Evolutionary conservation across 1,140 invertebrate species (phyloP), one percentile per base, ranked within the genome.

Genomic region (Phymorhynchus buccinoides): DNA sequence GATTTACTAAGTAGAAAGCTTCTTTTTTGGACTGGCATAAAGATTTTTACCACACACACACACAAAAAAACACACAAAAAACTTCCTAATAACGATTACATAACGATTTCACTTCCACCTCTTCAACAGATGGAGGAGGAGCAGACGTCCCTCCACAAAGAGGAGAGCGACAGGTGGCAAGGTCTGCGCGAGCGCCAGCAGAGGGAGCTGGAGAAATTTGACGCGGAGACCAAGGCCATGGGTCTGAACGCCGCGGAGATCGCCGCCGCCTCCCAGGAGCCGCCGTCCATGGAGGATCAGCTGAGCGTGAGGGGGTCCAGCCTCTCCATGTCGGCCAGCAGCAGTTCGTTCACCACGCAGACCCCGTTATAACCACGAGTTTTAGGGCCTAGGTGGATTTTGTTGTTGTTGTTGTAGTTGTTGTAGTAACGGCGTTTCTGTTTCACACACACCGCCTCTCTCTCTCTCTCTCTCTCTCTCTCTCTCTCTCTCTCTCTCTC

Each of bases 121-220:
- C n/a, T n/a, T n/a, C n/a, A n/a, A n/a, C 91, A 97, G 96, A 99
- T 99, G 97, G 96, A 97, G 92, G 95, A 96, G 86, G 98, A 99
- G 94, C 96, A 96, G 88, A 96, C 96, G 87, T 96, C 97, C 94
- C 99, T 99, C 92, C 95, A 97, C 87, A 96, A 96, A 89, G 98
- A 99, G 93, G 95, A 97, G 75, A 96, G 96, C 37, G 97, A 98
- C 93, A 95, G 97, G 89, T 96, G 98, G 93, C 95, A 97, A 86
- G 94, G 96, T 87, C 95, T 99, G 88, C 96, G 97, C 90, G 97
- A 98, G 90, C 95, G 96, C 88, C 98, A 99, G 92, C 96, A 96
- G 91, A 95, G 96, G 84, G 97, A 99, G 93, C 94, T 98, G 89
- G 96, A 98, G 90, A 96, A 96, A 88, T 99, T 99, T 95, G 98